These are phyloP conservation scores for Anthopleura sola DNA, from an alignment of 64 coral and sea anemone species.

Conservation along the genomic window DNA sequence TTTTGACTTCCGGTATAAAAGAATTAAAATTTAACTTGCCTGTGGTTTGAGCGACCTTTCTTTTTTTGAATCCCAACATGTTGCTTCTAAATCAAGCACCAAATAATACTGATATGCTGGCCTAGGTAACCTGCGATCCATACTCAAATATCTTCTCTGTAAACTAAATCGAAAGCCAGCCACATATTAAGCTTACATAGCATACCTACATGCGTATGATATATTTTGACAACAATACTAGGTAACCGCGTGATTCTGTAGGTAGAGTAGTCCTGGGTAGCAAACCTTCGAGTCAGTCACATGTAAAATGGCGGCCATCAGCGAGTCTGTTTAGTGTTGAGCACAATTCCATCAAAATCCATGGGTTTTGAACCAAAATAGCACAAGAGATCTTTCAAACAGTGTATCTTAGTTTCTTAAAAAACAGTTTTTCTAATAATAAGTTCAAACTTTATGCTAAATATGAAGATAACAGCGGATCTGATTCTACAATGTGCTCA, in stretches of 20 bases:
- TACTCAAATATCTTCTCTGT: neutral
- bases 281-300: neutral
- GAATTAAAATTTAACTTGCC: neutral
- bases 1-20: neutral
- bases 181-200: too few relatives aligned
- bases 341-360: neutral
- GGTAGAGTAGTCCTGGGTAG: neutral
- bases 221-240: neutral
- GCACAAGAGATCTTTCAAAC: neutral
- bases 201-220: too few relatives aligned
- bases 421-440: neutral
- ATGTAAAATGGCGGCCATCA: constrained; percentile 21
- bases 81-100: constrained; percentile 69
- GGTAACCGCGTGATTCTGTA: neutral
- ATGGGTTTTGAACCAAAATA: neutral
- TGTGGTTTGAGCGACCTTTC: constrained; percentile 33
- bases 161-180: neutral
- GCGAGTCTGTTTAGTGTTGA: neutral
- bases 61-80: constrained; percentile 32
- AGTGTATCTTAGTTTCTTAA: neutral
- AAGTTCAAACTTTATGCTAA: neutral
- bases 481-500: constrained; percentile 94
- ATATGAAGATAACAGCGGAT: constrained; percentile 96
- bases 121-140: neutral
- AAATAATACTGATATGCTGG: constrained; percentile 48